Conservation (phyloP, 2,797 vertebrate genomes). For the Sebastes flavidus region DNA sequence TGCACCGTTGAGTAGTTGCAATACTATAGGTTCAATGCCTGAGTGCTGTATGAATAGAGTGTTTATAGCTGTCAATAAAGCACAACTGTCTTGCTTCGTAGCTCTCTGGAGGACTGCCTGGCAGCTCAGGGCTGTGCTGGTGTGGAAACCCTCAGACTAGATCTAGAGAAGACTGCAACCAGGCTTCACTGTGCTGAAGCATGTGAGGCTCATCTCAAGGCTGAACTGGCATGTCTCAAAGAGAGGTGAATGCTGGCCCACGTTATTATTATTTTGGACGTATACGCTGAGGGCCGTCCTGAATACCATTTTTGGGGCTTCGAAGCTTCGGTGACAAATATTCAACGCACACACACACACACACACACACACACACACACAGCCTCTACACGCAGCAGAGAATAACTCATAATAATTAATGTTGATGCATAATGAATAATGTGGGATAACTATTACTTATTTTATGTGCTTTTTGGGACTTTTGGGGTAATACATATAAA, state of each 20-base stretch:
- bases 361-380: no score
- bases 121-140: constrained; percentile 66
- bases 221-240: constrained; percentile 84
- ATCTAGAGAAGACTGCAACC: constrained; percentile 76
- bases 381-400: no score
- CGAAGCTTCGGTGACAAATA: no score
- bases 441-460: neutral
- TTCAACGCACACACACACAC: no score
- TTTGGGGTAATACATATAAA: no score
- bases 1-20: no score
- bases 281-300: no score
- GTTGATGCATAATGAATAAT: no score
- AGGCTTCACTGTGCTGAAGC: constrained; percentile 81
- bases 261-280: no score
- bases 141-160: constrained; percentile 70
- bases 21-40: neutral
- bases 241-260: constrained; percentile 80
- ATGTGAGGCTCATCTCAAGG: constrained; percentile 84
- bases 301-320: no score
- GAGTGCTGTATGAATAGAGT: neutral
- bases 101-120: constrained; percentile 85
- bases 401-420: no score
- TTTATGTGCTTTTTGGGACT: no score
- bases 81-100: constrained; percentile 28
- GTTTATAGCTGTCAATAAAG: neutral